Evolutionary conservation across 2,888 invertebrate species (phyloP).

Genomic region (Coelogynopora nodosa): DNA sequence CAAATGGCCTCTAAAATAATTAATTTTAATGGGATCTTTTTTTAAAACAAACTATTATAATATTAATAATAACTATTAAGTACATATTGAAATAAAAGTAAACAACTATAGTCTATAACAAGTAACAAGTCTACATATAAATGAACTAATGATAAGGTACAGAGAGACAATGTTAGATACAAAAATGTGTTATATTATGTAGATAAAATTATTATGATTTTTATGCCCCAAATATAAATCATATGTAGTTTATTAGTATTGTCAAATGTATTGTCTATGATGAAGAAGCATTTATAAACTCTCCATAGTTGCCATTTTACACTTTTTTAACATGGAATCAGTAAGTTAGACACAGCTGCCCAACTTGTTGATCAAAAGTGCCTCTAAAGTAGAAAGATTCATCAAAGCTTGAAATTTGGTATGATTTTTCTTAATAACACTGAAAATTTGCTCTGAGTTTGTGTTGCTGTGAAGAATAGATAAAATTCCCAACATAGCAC

Average conservation of each 20-base stretch:
- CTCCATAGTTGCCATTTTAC: not conserved
- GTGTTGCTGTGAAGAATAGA: not conserved
- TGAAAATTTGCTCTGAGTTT: not conserved
- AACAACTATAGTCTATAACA: too few relatives aligned
- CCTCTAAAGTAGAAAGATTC: not conserved
- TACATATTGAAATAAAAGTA: not conserved
- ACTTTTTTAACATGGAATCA: not conserved
- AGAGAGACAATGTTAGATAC: not conserved
- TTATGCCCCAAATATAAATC: not conserved
- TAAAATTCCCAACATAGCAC: not conserved
- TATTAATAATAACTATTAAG: not conserved
- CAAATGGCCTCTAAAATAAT: not conserved
- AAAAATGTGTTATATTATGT: not conserved
- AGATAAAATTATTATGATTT: not conserved
- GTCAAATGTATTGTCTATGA: not conserved
- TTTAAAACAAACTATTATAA: not conserved
- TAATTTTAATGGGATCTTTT: too few relatives aligned
- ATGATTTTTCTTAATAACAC: not conserved
- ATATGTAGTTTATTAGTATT: not conserved
- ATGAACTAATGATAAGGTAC: not conserved
- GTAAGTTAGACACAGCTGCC: not conserved
- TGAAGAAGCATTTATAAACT: not conserved
- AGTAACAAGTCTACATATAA: too few relatives aligned
- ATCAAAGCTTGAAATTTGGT: not conserved
- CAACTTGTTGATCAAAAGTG: not conserved